phyloP scores from a whole-genome alignment of 2,888 invertebrate species.

The Ichneumon xanthorius region DNA sequence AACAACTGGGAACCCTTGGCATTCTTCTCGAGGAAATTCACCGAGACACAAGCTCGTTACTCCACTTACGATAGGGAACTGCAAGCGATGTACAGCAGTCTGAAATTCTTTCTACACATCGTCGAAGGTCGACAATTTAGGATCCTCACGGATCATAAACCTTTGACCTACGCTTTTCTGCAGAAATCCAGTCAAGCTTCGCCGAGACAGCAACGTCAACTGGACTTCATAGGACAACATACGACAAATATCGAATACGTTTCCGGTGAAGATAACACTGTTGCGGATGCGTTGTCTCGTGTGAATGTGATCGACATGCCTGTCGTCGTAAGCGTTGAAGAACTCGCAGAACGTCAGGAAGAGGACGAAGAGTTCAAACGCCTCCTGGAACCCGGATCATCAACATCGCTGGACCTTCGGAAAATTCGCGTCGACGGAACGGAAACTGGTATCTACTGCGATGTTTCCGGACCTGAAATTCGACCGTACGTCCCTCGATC shows the following conservation, averaged over 20 bases:
- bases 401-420: not conserved
- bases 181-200: conserved; percentile 33
- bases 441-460: not conserved
- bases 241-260: not conserved
- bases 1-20: conserved; percentile 30
- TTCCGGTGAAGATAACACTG: not conserved
- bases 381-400: not conserved
- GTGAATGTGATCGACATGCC: not conserved
- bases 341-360: not conserved
- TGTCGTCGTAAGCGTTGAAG: not conserved
- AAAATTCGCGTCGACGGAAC: not conserved
- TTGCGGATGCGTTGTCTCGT: not conserved
- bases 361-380: not conserved
- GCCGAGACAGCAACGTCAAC: conserved; percentile 41
- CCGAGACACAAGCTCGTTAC: conserved; percentile 66
- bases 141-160: conserved; percentile 54
- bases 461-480: not conserved
- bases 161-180: conserved; percentile 37
- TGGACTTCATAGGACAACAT: conserved; percentile 3
- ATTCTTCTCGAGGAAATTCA: conserved; percentile 46
- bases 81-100: conserved; percentile 24
- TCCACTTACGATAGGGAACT: conserved; percentile 69
- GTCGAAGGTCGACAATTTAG: conserved; percentile 45
- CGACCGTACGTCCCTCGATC: not conserved
- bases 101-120: conserved; percentile 38